Evolutionary conservation across 2,797 vertebrate species (phyloP), one percentile per base, ranked within the genome.

Genomic region (Myiothlypis coronata): DNA sequence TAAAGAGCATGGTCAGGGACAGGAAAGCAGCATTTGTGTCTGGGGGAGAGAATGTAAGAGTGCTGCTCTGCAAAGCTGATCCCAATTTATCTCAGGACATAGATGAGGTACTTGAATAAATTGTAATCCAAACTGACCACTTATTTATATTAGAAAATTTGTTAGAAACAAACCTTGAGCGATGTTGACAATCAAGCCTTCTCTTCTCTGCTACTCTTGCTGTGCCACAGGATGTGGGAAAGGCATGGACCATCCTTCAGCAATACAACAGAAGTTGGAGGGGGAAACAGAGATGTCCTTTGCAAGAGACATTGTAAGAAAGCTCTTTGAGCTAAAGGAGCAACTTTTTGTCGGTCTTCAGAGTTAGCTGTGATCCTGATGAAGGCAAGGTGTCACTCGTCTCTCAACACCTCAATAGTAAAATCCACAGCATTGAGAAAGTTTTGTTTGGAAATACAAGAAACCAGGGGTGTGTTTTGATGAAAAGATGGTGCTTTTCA

Each of bases 151-250:
- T 16, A 87, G 35, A 69, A 93, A 87, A 78, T 44, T 20, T n/a
- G 32, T 43, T 37, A 91, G 88, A 90, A 87, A 93, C 74, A 71
- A 94, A 97, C 96, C 96, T 96, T 79, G 77, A 90, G 46, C 21
- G 26, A 78, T 0, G 27, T 1, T 57, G 90, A 67, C 30, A 85
- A 72, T 34, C 61, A 79, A 89, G 86, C 65, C 50, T 90, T 75
- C 59, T 55, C 53, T 85, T 76, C 50, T 52, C 80, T 82, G 46
- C 49, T 37, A 49, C 50, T 83, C 76, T 78, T 55, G 55, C 52
- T 65, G 41, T 44, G 83, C 77, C 81, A 79, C 56, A 34, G 28
- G 41, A 61, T 6, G 24, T 39, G 49, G 61, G 30, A 69, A 87
- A 94, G 80, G 70, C 76, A 71, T 35, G 34, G 88, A 76, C 16